A percentile compares a stretch with the other conserved stretches of the same genome.
These are phyloP conservation scores for Fistularia commersonii DNA, from an alignment of 2,797 vertebrate genomes.

Conservation along the genomic window DNA sequence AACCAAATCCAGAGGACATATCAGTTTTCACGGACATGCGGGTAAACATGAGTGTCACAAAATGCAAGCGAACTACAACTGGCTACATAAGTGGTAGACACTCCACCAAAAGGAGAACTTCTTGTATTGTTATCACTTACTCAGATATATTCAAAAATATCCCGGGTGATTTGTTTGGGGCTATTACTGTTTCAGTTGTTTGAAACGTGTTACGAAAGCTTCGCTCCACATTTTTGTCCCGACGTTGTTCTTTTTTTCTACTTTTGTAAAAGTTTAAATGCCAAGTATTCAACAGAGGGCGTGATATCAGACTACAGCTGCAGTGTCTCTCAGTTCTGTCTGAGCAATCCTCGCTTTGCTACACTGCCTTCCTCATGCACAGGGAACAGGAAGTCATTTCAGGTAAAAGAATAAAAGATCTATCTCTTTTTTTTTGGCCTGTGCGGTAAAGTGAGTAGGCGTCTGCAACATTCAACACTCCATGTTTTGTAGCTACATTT, in stretches of 20 bases:
- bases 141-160: slow-evolving; percentile 36
- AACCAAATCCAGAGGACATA: no score
- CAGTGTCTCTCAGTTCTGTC: slow-evolving; percentile 4
- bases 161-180: slow-evolving; percentile 31
- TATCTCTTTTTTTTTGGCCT: slow-evolving; percentile 24
- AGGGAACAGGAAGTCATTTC: slow-evolving; percentile 32
- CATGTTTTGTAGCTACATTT: slow-evolving; percentile 47
- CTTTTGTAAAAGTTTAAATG: slow-evolving; percentile 34
- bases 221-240: slow-evolving; percentile 40
- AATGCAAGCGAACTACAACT: no score
- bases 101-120: no score
- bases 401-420: slow-evolving; percentile 52
- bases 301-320: slow-evolving; percentile 19
- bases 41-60: no score
- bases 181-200: slow-evolving; percentile 47
- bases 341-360: slow-evolving; percentile 4
- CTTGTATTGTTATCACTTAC: slow-evolving; percentile 22
- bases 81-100: no score
- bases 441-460: slow-evolving; percentile 40
- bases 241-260: slow-evolving; percentile 24
- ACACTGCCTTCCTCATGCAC: slow-evolving; percentile 27
- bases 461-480: slow-evolving; percentile 30
- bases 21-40: no score
- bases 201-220: slow-evolving; percentile 42
- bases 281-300: slow-evolving; percentile 21